Evolutionary conservation across 64 coral and sea anemone genomes (phyloP).

Genomic region (Stichodactyla mertensii): DNA sequence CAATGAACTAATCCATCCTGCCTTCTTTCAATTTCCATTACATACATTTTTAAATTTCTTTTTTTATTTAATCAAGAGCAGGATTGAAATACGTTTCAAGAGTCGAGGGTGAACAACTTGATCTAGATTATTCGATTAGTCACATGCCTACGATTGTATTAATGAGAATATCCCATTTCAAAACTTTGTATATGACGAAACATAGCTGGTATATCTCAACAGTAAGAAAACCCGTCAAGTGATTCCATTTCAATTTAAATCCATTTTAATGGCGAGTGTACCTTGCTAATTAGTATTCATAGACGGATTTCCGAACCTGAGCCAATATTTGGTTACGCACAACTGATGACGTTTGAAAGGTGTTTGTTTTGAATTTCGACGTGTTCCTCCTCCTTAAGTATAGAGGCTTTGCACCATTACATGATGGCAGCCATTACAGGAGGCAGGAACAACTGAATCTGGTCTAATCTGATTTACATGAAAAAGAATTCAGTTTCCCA

Average conservation of each 20-base stretch:
- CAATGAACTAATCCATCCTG: not conserved
- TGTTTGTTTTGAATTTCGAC: not conserved
- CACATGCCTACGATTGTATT: not conserved
- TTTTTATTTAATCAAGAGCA: too few species aligned
- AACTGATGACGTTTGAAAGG: not conserved
- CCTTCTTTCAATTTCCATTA: not conserved
- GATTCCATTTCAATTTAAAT: not conserved
- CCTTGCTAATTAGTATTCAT: not conserved
- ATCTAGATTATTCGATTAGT: not conserved
- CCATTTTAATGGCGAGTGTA: not conserved
- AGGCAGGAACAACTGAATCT: too few species aligned
- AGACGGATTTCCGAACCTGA: not conserved
- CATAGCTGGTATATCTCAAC: not conserved
- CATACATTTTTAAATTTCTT: too few species aligned
- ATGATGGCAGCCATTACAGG: too few species aligned
- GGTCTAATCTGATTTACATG: too few species aligned
- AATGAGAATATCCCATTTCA: not conserved
- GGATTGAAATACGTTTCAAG: too few species aligned
- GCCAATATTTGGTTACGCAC: not conserved
- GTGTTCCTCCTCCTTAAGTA: too few species aligned
- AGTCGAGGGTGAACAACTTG: not conserved
- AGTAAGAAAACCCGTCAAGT: not conserved
- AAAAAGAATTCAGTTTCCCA: too few species aligned
- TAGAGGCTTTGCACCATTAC: too few species aligned
- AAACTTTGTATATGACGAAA: not conserved